phyloP scores from a whole-genome alignment of 2,888 invertebrate species.

The Phorcus lineatus region DNA sequence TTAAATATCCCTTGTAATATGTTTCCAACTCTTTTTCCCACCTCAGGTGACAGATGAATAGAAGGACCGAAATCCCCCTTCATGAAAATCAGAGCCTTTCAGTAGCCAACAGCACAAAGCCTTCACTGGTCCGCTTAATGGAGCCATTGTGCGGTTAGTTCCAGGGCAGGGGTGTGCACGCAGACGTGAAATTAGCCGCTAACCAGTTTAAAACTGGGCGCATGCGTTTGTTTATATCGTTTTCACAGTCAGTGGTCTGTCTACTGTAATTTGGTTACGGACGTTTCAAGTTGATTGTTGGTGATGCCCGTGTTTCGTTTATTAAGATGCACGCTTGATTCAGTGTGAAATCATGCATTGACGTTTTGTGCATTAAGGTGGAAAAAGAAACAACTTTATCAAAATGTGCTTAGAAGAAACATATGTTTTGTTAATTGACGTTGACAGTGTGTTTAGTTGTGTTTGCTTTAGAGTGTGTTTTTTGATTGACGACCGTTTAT shows the following conservation, averaged over 20 bases:
- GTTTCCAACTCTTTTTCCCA: neutral
- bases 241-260: slow-evolving; percentile 8
- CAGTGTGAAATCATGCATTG: no score
- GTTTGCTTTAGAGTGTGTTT: no score
- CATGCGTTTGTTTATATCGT: slow-evolving; percentile 12
- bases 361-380: no score
- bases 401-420: no score
- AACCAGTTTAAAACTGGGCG: slow-evolving; percentile 9
- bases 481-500: no score
- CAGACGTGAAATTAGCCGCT: neutral
- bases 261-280: neutral
- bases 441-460: no score
- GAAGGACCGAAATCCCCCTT: neutral
- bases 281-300: no score
- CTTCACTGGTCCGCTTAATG: slow-evolving; percentile 3
- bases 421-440: no score
- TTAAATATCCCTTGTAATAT: neutral
- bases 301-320: no score
- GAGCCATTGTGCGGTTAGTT: neutral
- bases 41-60: slow-evolving; percentile 19
- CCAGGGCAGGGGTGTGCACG: neutral
- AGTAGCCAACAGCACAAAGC: neutral
- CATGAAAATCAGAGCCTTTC: neutral
- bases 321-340: no score
- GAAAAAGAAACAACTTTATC: no score